Evolutionary conservation across 2,113 vertebrate genomes (phyloP), one percentile per base, ranked within the genome.

Genomic region (Xenopus borealis): DNA sequence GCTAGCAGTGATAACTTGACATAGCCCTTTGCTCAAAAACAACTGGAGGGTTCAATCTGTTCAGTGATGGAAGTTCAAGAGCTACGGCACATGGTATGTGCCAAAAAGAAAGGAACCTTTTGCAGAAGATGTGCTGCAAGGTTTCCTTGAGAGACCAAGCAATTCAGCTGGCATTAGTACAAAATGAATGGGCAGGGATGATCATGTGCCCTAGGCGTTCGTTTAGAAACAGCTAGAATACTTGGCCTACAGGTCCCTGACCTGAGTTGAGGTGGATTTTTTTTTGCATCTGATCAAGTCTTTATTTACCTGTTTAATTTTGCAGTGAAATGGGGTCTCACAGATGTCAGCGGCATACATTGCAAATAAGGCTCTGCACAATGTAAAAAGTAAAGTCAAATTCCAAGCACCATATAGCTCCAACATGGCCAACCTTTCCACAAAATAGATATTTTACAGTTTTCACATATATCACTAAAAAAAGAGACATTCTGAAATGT

Each of bases 391-490:
- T 80, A 88, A 83, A 83, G 85, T 87, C 90, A 93, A 92, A 91
- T 89, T 89, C 88, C 52, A 91, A 90, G 86, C 90, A 91, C 89
- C 86, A 90, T 91, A 90, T 92, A 88, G 93, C 93, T 93, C 92
- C 90, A 86, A 84, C 78, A 85, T 73, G 81, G 80, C 91, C 91
- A 87, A 68, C 83, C 80, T 85, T 27, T 88, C 88, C 72, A 93
- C 88, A 86, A 92, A 88, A 80, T 53, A 33, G 85, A 85, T 82
- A 89, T 85, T 86, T 81, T 87, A 89, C 87, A 89, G 83, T 83
- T 94, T 93, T 92, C 90, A 88, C 82, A 86, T 86, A 78, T 83
- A 92, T 93, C 95, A 90, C 94, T 94, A 95, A 95, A 90, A 95
- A 94, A 27, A 27, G 23, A 27, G 23, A 79, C 75, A 81, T 84